A percentile compares a stretch with the other conserved stretches of the same genome.
phyloP scores from a whole-genome alignment of 53 echinoderm and acorn worm genomes.

The Stichopus horrens region DNA sequence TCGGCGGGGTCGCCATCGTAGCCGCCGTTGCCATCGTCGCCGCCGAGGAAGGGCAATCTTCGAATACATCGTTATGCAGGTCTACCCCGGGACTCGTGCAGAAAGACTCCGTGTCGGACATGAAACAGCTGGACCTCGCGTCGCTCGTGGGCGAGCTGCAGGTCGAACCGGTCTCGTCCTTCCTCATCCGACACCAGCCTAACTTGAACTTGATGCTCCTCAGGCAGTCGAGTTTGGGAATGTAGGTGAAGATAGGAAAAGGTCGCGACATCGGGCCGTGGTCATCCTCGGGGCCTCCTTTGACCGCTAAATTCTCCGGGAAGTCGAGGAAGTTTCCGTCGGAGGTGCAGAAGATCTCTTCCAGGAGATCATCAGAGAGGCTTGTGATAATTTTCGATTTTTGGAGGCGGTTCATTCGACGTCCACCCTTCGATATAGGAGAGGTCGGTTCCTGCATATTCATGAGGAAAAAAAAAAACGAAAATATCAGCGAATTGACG shows the following conservation, averaged over 20 bases:
- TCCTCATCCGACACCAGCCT: conserved; percentile 66
- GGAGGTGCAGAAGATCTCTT: conserved; percentile 41
- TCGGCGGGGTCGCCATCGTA: neutral
- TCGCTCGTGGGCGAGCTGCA: conserved; percentile 46
- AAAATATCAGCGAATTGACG: neutral
- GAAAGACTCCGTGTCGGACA: conserved; percentile 50
- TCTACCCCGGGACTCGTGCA: conserved; percentile 39
- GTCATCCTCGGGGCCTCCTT: conserved; percentile 12
- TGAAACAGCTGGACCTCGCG: conserved; percentile 31
- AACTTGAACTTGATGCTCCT: conserved; percentile 80
- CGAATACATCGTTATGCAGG: conserved; percentile 45
- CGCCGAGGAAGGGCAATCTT: neutral
- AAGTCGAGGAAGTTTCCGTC: conserved; percentile 32
- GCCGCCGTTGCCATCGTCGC: neutral
- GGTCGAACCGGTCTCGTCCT: conserved; percentile 34
- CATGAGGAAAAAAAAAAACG: neutral
- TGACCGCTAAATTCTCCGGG: conserved; percentile 27
- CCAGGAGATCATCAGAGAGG: conserved; percentile 43
- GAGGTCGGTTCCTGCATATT: conserved; percentile 34
- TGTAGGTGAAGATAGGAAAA: conserved; percentile 10
- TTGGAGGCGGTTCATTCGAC: conserved; percentile 41
- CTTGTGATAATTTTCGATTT: conserved; percentile 45
- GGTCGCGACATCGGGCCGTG: neutral
- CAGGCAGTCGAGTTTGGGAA: conserved; percentile 75
- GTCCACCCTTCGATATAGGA: neutral